Evolutionary conservation across 2,113 vertebrate species (phyloP), one percentile per base, ranked within the genome.

Genomic region (Oncorhynchus nerka): DNA sequence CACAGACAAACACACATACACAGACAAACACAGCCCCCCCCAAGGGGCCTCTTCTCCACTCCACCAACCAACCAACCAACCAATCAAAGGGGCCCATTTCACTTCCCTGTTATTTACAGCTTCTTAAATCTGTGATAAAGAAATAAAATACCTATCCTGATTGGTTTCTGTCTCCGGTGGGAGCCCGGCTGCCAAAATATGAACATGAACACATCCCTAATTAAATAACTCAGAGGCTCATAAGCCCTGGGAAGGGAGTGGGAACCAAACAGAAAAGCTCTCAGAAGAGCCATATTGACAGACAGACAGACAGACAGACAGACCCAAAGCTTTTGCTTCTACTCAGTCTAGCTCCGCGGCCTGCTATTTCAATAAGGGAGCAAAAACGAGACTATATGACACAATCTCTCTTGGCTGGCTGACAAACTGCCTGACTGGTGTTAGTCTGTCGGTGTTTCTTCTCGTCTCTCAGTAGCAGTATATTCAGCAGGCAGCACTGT

Each of bases 21-120:
- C 5, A 32, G 0, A 32, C 4, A 32, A 0, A 32, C 30, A 32
- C n/a, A n/a, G n/a, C 30, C 15, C 1, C 11, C 5, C 1, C 4
- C 49, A 3, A 3, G 49, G 4, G 49, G 12, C 49, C 49, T 55
- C 49, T 55, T 19, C 49, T 55, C 13, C 5, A 45, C 39, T 45
- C 34, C 7, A 39, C 12, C 15, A 45, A 45, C 49, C 49, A 12
- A 49, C 45, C 48, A 32, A 32, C 26, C 28, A 28, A 28, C 30
- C 5, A 32, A 39, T 15, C 49, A 51, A 51, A 0, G 4, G 12
- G 5, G 49, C n/a, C 59, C 8, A 22, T 22, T 62, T 62, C 59
- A 62, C 59, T 22, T 24, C 51, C 51, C 8, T 62, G 8, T 5
- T 62, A 62, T 62, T 22, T 8, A 7, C 59, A 62, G 59, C 59